Percentiles rank a stretch among this genome's conserved stretches.
Evolutionary conservation across 2,888 invertebrate genomes (phyloP).

Genomic region (Dioctria linearis): DNA sequence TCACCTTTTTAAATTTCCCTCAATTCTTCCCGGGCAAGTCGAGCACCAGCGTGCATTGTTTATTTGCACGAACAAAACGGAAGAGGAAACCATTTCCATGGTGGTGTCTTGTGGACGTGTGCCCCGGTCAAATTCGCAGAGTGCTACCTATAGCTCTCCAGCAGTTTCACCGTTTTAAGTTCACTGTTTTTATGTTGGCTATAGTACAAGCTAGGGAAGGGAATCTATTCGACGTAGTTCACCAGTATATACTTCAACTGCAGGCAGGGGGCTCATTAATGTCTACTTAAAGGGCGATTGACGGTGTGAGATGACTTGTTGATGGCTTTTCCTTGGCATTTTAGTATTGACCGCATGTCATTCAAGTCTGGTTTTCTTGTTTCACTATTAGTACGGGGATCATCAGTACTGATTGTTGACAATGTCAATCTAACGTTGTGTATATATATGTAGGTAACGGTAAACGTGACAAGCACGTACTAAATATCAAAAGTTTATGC

Average conservation of each 20-base stretch:
- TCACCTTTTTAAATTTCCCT: conserved; percentile 18
- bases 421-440: conserved; percentile 51
- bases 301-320: conserved; percentile 45
- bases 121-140: conserved; percentile 45
- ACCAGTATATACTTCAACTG: not conserved
- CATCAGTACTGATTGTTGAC: conserved; percentile 27
- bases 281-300: conserved; percentile 47
- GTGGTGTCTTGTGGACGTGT: conserved; percentile 50
- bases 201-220: not conserved
- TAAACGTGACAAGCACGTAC: conserved; percentile 39
- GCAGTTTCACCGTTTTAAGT: not conserved
- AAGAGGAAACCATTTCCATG: conserved; percentile 56
- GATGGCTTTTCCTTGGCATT: conserved; percentile 12
- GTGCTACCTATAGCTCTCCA: not conserved
- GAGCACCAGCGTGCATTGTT: conserved; percentile 33
- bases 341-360: conserved; percentile 20
- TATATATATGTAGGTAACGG: conserved; percentile 14
- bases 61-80: conserved; percentile 52
- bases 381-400: not conserved
- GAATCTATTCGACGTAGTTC: not conserved
- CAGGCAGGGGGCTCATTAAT: conserved; percentile 43
- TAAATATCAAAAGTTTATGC: conserved; percentile 42
- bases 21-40: conserved; percentile 1
- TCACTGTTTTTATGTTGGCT: not conserved
- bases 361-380: not conserved